Evolutionary conservation across 2,888 invertebrate genomes (phyloP).

Genomic region (Ectobius pallidus): DNA sequence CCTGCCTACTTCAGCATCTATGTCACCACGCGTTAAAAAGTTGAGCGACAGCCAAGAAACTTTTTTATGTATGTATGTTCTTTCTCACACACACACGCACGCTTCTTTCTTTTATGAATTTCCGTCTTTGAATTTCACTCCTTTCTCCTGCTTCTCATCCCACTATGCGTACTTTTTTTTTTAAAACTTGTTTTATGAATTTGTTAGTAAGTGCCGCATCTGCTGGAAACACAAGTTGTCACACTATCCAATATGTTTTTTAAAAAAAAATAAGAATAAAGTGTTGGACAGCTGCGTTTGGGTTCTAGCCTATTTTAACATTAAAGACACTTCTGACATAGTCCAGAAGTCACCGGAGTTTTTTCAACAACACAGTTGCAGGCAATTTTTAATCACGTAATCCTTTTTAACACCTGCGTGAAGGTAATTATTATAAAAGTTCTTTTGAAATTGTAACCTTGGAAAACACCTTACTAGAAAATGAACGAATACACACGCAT

Average conservation of each 20-base stretch:
- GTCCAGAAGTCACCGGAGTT: too few relatives aligned
- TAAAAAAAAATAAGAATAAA: neutral
- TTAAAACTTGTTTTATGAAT: neutral
- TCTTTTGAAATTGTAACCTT: too few relatives aligned
- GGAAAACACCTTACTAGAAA: too few relatives aligned
- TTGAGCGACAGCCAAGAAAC: slow-evolving; percentile 4
- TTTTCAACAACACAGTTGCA: too few relatives aligned
- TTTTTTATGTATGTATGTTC: neutral
- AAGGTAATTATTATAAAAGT: too few relatives aligned
- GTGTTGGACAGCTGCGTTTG: neutral
- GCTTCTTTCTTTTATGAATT: neutral
- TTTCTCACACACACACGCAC: neutral
- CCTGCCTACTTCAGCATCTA: neutral
- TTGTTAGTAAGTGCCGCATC: neutral
- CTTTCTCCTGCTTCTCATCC: neutral
- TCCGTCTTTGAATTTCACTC: neutral
- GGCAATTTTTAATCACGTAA: too few relatives aligned
- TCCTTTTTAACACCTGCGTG: too few relatives aligned
- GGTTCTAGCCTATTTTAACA: too few relatives aligned
- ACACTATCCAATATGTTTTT: neutral
- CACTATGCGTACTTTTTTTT: neutral
- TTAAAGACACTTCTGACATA: too few relatives aligned
- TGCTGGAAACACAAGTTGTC: neutral
- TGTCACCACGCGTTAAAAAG: slow-evolving; percentile 13
- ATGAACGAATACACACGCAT: too few relatives aligned